Evolutionary conservation across 2,888 invertebrate genomes (phyloP).

Genomic region (Drosophila seclusa): DNA sequence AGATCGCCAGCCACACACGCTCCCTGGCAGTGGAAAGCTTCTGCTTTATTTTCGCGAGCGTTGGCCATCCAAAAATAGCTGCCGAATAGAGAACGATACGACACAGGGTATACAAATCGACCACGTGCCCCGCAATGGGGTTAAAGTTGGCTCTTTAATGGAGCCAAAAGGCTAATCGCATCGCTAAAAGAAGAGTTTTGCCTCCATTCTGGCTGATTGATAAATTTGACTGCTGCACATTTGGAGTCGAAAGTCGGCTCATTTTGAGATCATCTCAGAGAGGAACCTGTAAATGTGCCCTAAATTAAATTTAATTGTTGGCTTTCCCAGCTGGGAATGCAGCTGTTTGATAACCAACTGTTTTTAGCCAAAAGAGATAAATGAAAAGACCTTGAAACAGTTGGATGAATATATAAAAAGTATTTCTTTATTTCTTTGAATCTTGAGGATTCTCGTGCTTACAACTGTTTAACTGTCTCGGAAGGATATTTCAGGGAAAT

Average conservation of each 20-base stretch:
- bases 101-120: conserved; percentile 16
- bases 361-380: conserved; percentile 18
- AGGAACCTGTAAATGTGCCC: conserved; percentile 35
- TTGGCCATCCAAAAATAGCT: conserved; percentile 55
- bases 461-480: background rate
- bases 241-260: conserved; percentile 32
- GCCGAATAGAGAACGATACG: conserved; percentile 35
- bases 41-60: conserved; percentile 46
- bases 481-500: background rate
- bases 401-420: background rate
- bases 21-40: conserved; percentile 39
- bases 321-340: conserved; percentile 33
- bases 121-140: conserved; percentile 43
- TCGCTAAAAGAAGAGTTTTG: conserved; percentile 33
- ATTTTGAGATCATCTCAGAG: conserved; percentile 11
- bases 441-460: background rate
- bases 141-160: conserved; percentile 51
- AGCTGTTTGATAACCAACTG: conserved; percentile 54
- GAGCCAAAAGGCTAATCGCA: conserved; percentile 56
- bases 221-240: conserved; percentile 39
- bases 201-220: conserved; percentile 43
- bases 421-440: background rate
- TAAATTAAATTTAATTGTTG: conserved; percentile 62
- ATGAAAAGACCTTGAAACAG: conserved; percentile 9
- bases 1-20: conserved; percentile 18